Base-by-base conservation (phyloP, 2,888 invertebrate species). In the Drosophila stalkeri region DNA sequence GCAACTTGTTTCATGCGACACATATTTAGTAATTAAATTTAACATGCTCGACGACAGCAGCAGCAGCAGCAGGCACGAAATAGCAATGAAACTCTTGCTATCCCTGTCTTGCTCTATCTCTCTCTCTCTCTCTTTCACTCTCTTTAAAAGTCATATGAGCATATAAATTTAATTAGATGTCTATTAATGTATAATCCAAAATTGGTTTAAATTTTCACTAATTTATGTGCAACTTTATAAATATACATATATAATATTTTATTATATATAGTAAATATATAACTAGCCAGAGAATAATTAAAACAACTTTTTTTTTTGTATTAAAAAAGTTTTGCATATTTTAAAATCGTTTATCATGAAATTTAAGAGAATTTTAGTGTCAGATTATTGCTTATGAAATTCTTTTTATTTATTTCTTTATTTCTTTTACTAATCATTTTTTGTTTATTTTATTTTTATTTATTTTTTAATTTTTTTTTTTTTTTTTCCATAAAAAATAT, bases 1-100 rank as follows among this genome's bases (percentile, higher is more conserved):
- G 72, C 65, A 87, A 74, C 77, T 74, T 69, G 85, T 71, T 68
- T 64, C 64, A 67, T 73, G 79, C 62, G 64, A 72, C 77, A 76
- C 65, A 76, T 64, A 78, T 80, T 68, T 67, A 55, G 84, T 79
- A 87, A 87, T 82, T 86, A 78, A 86, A 81, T 84, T 72, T 52
- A 78, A 64, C 78, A 71, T 67, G 64, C 61, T 41, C 66, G 61
- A 65, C 78, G 70, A 79, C 79, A 70, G 74, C 75, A 35, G 33
- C 52, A 35, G 33, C 52, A 44, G 44, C 44, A 46, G 46, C 46
- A 23, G 23, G 46, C 46, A 44, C 44, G 33, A 23, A 46, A 39
- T 31, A 54, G 44, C 43, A 66, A 49, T 47, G 16, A 16, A 47
- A 47, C 27, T 16, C 23, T 27, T 4, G 16, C 47, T 23, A 23